Base-by-base conservation (phyloP, 2,113 vertebrate genomes). In the Helogale parvula region DNA sequence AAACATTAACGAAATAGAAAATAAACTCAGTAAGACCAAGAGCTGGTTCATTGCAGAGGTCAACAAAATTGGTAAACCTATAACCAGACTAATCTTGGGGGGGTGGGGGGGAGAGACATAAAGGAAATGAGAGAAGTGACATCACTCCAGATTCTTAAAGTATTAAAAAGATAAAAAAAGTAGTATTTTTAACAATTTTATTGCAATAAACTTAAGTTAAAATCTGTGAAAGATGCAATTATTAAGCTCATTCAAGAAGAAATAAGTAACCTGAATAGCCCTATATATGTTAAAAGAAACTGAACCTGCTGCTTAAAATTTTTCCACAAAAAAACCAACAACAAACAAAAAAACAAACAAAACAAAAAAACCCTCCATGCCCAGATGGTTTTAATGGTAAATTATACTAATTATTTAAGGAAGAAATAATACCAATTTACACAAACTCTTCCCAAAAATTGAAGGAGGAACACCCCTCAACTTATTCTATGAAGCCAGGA, bases 101-200 rank as follows among this genome's bases (percentile, higher is more conserved):
- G 23, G 47, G 69, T n/a, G 33, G 77, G 7, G 77, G 7, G 23
- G 47, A 79, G 85, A 31, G 11, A 69, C 69, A 60, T 27, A 84
- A 84, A 84, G 33, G 57, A 89, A 76, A 77, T 84, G 21, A 85
- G 27, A 89, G 41, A 52, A 16, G 29, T 63, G n/a, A 31, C 12
- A 79, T 85, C 71, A 71, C 16, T n/a, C 57, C 29, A 90, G 50
- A 54, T 74, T 93, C 71, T 85, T 90, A n/a, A 63, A 84, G n/a
- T 84, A 84, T 77, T 93, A 60, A 89, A 88, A 96, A 80, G 17
- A 94, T n/a, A 74, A 81, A n/a, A n/a, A 86, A 69, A 17, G 19
- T n/a, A 72, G 17, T 72, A 35, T 57, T 76, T 88, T 63, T 81
- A 87, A 54, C 31, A 81, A 74, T 29, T 81, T 88, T 66, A 96